A percentile compares a stretch with the other conserved stretches of the same genome.
Conservation (phyloP, 2,888 invertebrate species). For the Esperia sulphurella region DNA sequence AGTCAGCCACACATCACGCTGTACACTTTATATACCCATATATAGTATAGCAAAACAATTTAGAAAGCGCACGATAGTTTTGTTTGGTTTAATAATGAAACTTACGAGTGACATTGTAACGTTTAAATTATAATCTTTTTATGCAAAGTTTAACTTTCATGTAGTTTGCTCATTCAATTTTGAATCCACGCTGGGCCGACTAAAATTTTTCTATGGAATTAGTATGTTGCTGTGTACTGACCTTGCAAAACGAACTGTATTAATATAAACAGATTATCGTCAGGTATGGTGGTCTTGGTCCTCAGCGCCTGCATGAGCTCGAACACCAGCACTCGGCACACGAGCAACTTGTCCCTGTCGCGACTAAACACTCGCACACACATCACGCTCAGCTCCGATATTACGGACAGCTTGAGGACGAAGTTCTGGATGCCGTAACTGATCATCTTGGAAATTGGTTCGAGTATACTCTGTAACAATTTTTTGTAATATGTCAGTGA, state of each 20-base stretch:
- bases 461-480: constrained; percentile 85
- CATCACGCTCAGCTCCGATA: constrained; percentile 93
- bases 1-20: too few species aligned
- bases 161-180: too few species aligned
- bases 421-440: constrained; percentile 95
- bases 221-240: constrained; percentile 25
- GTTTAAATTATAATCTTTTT: too few species aligned
- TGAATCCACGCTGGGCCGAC: too few species aligned
- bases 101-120: too few species aligned
- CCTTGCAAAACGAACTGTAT: constrained; percentile 93
- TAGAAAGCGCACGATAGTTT: too few species aligned
- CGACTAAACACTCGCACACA: constrained; percentile 93
- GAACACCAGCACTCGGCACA: constrained; percentile 94
- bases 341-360: constrained; percentile 95
- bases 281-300: constrained; percentile 96
- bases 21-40: too few species aligned
- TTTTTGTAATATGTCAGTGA: too few species aligned
- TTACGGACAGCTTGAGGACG: constrained; percentile 85
- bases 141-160: too few species aligned
- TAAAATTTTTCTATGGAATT: too few species aligned
- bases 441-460: constrained; percentile 96
- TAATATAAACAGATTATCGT: constrained; percentile 94
- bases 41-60: too few species aligned
- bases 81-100: too few species aligned
- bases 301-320: constrained; percentile 97